These are phyloP conservation scores for Prietella phreatophila DNA, from an alignment of 2,113 vertebrate genomes.

Conservation along the genomic window DNA sequence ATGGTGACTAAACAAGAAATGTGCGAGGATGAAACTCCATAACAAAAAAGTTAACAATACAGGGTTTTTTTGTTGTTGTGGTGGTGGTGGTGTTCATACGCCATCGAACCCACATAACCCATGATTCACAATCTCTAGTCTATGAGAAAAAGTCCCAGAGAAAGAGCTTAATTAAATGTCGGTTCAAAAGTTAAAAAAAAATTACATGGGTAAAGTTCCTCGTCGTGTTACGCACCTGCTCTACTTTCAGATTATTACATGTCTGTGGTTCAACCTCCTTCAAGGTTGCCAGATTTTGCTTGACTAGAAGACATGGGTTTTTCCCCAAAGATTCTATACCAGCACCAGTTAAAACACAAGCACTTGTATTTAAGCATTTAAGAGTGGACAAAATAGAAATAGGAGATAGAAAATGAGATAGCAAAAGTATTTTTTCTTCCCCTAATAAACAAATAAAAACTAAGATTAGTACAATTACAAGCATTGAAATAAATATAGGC, in stretches of 20 bases:
- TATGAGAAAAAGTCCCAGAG: too few relatives aligned
- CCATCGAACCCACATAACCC: too few relatives aligned
- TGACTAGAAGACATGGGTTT: neutral
- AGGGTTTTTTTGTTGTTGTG: too few relatives aligned
- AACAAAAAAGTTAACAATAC: too few relatives aligned
- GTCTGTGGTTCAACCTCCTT: neutral
- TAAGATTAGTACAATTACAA: neutral
- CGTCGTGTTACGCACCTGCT: neutral
- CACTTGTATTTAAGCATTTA: too few relatives aligned
- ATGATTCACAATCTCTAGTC: too few relatives aligned
- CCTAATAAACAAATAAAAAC: neutral
- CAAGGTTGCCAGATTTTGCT: neutral
- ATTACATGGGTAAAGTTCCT: neutral
- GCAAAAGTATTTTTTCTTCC: neutral
- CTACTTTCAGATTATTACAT: neutral
- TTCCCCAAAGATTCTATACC: neutral
- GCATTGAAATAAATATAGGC: neutral
- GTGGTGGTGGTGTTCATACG: too few relatives aligned
- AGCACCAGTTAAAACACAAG: neutral
- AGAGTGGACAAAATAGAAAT: neutral
- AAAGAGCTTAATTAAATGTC: neutral
- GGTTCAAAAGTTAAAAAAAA: neutral
- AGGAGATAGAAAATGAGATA: neutral
- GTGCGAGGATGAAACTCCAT: neutral
- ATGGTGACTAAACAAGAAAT: neutral